phyloP scores from a whole-genome alignment of 2,888 invertebrate species.

The Drosophila lutescens region DNA sequence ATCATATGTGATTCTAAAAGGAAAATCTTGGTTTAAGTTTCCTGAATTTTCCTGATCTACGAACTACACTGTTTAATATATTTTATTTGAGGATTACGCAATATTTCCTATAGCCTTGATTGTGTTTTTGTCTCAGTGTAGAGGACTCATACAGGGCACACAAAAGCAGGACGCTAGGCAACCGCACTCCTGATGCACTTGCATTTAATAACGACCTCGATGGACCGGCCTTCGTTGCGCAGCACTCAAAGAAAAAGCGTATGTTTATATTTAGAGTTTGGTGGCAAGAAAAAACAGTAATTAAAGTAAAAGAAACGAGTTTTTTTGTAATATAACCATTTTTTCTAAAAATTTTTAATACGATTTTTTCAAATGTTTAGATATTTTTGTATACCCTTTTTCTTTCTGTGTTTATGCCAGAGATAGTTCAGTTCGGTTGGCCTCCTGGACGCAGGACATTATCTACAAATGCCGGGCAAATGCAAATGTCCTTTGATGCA shows the following conservation, averaged over 20 bases:
- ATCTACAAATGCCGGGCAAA: constrained; percentile 56
- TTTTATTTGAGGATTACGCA: background rate
- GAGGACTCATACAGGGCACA: constrained; percentile 14
- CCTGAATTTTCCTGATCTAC: background rate
- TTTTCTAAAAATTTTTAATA: no score
- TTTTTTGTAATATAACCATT: no score
- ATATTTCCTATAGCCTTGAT: background rate
- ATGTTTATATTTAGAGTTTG: background rate
- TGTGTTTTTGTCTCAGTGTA: background rate
- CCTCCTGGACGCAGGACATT: constrained; percentile 46
- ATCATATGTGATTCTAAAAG: background rate
- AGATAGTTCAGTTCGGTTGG: constrained; percentile 37
- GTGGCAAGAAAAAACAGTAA: background rate
- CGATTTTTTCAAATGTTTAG: no score
- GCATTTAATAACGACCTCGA: constrained; percentile 64
- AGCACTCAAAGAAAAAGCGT: constrained; percentile 3
- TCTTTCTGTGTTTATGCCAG: background rate
- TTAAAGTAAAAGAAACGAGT: no score
- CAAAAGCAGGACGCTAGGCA: constrained; percentile 37
- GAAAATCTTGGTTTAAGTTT: no score
- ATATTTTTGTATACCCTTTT: background rate
- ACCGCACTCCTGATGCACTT: constrained; percentile 54
- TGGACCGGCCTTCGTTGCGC: background rate
- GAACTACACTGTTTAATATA: background rate
- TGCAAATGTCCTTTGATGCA: constrained; percentile 59